Base-by-base conservation (phyloP, 2,113 vertebrate genomes). In the Micromys minutus region DNA sequence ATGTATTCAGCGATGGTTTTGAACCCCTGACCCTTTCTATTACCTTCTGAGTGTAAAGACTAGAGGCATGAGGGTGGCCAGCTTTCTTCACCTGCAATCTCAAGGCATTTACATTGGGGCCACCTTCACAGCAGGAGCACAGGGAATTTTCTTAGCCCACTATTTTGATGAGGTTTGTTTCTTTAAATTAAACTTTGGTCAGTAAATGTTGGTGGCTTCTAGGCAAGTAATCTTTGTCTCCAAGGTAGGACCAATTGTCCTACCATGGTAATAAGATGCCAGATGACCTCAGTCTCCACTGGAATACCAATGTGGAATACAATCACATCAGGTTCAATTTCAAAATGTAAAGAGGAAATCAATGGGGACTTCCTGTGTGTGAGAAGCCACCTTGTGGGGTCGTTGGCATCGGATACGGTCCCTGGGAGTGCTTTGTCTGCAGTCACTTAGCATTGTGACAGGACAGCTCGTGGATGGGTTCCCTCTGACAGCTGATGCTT, bases 181-280 rank as follows among this genome's bases (percentile, higher is more conserved):
- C 65, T 88, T 95, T 74, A 47, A 91, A 74, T 95, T 95, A 75
- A 36, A 79, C 36, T 80, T 34, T 16, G 87, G 13, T 80, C 86
- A 92, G 1, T 39, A 57, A 80, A 31, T 90, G 34, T 61, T 50
- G 76, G 96, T 76, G 15, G 26, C 1, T 15, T n/a, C 55, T 42
- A 11, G 50, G 39, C 47, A 69, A 24, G 88, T 52, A 76, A 65
- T 36, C 94, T 96, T 31, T 72, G 69, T 90, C 94, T 90, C 22
- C 0, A 80, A 88, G 71, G n/a, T 81, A 75, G 47, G 42, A 52
- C 59, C 39, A 2, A 34, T 94, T 83, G 93, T 90, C 71, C 2
- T 42, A 16, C 8, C 72, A 11, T 89, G 87, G 83, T 91, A 84
- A 16, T 90, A 65, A 52, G 17, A 3, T 7, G 29, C 45, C 36